These are phyloP conservation scores for Lacanobia wlatinum DNA, from an alignment of 2,888 invertebrate genomes.

Conservation along the genomic window DNA sequence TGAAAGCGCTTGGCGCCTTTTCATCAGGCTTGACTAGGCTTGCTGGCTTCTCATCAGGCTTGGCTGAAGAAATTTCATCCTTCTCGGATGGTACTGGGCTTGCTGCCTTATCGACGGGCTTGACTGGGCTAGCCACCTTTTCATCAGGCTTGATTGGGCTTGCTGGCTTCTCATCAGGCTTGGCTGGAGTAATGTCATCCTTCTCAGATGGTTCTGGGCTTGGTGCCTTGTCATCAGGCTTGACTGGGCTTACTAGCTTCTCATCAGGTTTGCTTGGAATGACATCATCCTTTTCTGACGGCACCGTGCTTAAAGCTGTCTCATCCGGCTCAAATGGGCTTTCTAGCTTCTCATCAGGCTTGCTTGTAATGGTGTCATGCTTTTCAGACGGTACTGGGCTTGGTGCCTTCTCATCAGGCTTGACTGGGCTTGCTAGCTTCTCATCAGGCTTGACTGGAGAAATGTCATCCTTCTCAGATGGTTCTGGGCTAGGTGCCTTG, in stretches of 20 bases:
- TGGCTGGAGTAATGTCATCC: neutral
- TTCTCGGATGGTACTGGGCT: no score
- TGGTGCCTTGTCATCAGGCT: slow-evolving; percentile 11
- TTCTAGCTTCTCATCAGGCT: slow-evolving; percentile 14
- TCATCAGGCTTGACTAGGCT: no score
- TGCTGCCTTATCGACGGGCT: no score
- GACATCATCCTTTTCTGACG: neutral
- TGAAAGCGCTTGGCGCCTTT: no score
- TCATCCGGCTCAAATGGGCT: neutral
- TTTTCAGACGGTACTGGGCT: neutral
- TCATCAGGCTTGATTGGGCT: no score
- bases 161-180: no score
- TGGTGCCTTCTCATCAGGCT: neutral
- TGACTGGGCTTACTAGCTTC: no score
- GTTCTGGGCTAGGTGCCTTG: neutral
- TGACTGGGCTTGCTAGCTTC: neutral
- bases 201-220: no score
- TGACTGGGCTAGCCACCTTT: no score
- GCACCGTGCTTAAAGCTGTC: neutral
- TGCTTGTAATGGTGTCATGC: neutral
- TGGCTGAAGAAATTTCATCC: neutral
- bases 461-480: slow-evolving; percentile 18
- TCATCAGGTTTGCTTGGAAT: no score
- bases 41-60: no score
- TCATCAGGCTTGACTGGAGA: neutral